Conservation (phyloP, 2,113 vertebrate genomes). For the Pedionomus torquatus region DNA sequence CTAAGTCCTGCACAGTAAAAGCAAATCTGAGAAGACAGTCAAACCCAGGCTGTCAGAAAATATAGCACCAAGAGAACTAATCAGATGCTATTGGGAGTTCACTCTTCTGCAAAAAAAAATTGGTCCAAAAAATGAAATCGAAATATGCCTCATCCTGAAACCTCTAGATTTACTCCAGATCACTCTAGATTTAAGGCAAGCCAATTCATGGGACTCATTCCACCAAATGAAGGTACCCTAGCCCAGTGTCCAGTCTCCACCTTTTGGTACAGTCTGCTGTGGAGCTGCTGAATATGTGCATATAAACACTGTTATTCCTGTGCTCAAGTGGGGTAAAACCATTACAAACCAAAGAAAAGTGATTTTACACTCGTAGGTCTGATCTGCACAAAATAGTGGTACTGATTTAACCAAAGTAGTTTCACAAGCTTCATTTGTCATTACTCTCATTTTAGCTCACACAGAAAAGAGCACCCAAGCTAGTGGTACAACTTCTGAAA, state of each 20-base stretch:
- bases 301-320: not conserved
- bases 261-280: not conserved
- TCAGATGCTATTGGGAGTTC: slow-evolving; percentile 1
- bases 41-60: slow-evolving; percentile 46
- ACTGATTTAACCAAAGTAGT: not conserved
- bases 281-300: not conserved
- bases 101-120: not conserved
- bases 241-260: not conserved
- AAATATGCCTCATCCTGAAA: not conserved
- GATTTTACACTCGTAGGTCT: not conserved
- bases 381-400: not conserved
- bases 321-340: not conserved
- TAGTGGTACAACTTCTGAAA: not conserved
- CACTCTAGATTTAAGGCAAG: not conserved
- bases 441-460: not conserved
- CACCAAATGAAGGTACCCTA: not conserved
- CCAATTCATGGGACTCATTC: not conserved
- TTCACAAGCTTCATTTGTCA: not conserved
- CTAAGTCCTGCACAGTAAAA: not conserved
- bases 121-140: not conserved
- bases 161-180: not conserved
- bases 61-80: not conserved
- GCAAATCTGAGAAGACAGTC: slow-evolving; percentile 37
- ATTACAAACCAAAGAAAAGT: not conserved
- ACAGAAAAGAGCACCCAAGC: not conserved